Base-by-base conservation (phyloP, 2,113 vertebrate genomes). In the Stercorarius parasiticus region DNA sequence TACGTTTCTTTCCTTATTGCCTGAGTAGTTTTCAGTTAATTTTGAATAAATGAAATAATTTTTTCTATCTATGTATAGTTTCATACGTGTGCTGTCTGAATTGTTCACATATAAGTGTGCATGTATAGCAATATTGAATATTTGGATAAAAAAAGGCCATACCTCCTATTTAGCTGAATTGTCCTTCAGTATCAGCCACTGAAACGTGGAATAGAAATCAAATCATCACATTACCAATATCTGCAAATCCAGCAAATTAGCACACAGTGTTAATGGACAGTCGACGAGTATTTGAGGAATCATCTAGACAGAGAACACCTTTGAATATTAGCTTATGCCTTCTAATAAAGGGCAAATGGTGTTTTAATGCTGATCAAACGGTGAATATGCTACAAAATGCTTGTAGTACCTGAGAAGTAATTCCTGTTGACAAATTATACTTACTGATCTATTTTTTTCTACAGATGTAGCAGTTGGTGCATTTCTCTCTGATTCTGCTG, bases 401-500 rank as follows among this genome's bases (percentile, higher is more conserved):
- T 90, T 90, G 64, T 73, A 30, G 64, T 76, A 30, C 32, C 32
- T 86, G 64, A 70, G 82, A 94, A 96, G 58, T 95, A 82, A 91
- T 92, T 98, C 59, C 82, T 85, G 59, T 74, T 95, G 88, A 76
- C 50, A 97, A 96, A 90, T 93, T 47, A 84, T 81, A 21, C 32
- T 94, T 79, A 95, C 93, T 87, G 88, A 93, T 97, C n/a, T 85
- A 2, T 83, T 76, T 69, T 97, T 86, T 84, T 70, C 40, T 94
- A 45, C 98, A 99, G 99, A 99, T 98, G 95, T 99, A 86, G 99
- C 99, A 3, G 98, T 99, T 52, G 99, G 99, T 86, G 99, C 99
- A 13, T 99, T 99, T 97, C 98, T 99, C 32, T 99, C 99, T 1
- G 97, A 99, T 97, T 98, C 99, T 55, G 99, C 98, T 19, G 98